Conservation (phyloP, 2,113 vertebrate species). For the Callopanchax toddi region DNA sequence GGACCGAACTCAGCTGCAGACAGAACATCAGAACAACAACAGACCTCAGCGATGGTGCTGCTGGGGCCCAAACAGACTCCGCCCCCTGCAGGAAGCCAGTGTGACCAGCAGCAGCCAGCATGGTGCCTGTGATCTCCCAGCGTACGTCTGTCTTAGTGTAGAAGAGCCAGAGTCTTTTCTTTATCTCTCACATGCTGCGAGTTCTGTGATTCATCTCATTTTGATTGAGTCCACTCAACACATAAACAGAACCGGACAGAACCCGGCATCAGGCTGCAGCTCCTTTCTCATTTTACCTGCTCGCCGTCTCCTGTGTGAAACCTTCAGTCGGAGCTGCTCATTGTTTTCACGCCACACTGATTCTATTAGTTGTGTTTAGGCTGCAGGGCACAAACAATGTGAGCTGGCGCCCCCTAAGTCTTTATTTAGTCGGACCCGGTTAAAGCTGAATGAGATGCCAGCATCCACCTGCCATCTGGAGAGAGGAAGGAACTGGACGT, state of each 20-base stretch:
- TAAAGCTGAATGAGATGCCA: constrained; percentile 12
- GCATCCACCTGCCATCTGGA: constrained; percentile 34
- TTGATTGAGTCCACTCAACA: neutral
- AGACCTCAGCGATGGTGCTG: constrained; percentile 4
- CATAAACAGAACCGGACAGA: neutral
- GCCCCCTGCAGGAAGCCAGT: constrained; percentile 24
- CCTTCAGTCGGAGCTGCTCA: neutral
- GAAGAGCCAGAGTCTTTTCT: neutral
- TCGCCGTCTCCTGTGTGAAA: no score
- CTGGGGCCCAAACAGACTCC: neutral
- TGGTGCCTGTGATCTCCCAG: constrained; percentile 14
- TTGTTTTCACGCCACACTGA: neutral
- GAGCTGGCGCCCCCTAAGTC: no score
- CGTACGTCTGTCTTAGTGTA: neutral
- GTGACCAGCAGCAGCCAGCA: constrained; percentile 30
- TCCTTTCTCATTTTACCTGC: neutral
- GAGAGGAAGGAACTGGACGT: neutral
- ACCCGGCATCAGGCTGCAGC: neutral
- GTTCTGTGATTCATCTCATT: constrained; percentile 4
- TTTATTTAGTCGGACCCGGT: neutral
- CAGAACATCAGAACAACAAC: constrained; percentile 21
- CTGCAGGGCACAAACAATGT: neutral
- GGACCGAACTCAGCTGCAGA: constrained; percentile 33
- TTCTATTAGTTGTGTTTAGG: neutral
- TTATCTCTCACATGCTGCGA: constrained; percentile 23